Percentiles rank a stretch among this genome's conserved stretches.
These are phyloP conservation scores for Atherinosoma microstoma DNA, from an alignment of 2,797 vertebrate genomes.

Conservation along the genomic window DNA sequence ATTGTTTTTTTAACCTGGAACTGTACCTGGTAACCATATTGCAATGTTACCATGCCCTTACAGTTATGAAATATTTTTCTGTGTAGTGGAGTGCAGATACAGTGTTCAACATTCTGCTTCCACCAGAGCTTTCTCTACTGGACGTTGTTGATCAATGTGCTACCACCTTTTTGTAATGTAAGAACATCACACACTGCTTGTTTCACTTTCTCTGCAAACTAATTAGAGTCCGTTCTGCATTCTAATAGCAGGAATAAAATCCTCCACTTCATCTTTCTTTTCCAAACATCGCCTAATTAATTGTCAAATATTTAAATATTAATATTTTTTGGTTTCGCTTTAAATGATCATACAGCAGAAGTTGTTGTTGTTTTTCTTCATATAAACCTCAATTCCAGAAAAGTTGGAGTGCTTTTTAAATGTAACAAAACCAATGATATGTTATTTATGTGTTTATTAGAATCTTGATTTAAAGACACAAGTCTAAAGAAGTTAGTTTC, in stretches of 20 bases:
- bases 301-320: slow-evolving; percentile 27
- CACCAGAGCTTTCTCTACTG: slow-evolving; percentile 2
- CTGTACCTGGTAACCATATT: slow-evolving; percentile 14
- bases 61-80: slow-evolving; percentile 25
- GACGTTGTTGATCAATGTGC: slow-evolving; percentile 1
- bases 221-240: background rate
- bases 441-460: background rate
- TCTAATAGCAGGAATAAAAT: background rate
- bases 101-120: slow-evolving; percentile 13
- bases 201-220: slow-evolving; percentile 7
- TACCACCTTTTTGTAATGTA: background rate
- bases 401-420: background rate
- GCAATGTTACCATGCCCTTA: slow-evolving; percentile 26
- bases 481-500: too few species aligned
- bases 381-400: background rate
- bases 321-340: slow-evolving; percentile 12
- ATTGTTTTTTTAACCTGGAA: slow-evolving; percentile 1
- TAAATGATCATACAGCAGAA: slow-evolving; percentile 22
- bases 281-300: slow-evolving; percentile 12
- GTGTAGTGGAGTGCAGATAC: background rate
- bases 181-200: slow-evolving; percentile 1
- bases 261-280: background rate
- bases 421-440: background rate
- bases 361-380: slow-evolving; percentile 1
- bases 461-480: background rate